Evolutionary conservation across 1,140 invertebrate species (phyloP).

Genomic region (Dinothrombium tinctorium): DNA sequence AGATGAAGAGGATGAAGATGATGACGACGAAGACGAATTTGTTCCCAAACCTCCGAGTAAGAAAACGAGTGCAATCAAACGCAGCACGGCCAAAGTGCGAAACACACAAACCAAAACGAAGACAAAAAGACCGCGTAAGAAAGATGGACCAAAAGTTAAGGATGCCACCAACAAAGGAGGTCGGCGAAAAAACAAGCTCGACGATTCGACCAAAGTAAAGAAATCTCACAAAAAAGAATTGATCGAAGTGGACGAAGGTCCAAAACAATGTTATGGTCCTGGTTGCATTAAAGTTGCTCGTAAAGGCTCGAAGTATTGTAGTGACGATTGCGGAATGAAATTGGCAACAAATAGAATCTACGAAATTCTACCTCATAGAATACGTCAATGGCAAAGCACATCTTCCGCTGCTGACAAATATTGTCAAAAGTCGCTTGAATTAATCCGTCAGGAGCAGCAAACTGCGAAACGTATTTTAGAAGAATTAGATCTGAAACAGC

Average conservation of each 20-base stretch:
- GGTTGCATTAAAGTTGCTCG: slow-evolving; percentile 50
- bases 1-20: slow-evolving; percentile 6
- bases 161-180: too few species aligned
- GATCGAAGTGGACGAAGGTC: slow-evolving; percentile 5
- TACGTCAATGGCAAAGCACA: slow-evolving; percentile 83
- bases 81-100: not conserved
- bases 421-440: slow-evolving; percentile 55
- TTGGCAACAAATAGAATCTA: slow-evolving; percentile 44
- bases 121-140: not conserved
- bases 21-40: slow-evolving; percentile 9
- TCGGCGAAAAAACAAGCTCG: slow-evolving; percentile 4
- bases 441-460: slow-evolving; percentile 45
- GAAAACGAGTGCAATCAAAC: not conserved
- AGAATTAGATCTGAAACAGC: slow-evolving; percentile 46
- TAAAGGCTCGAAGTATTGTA: slow-evolving; percentile 78
- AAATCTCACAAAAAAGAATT: slow-evolving; percentile 10
- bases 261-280: slow-evolving; percentile 66
- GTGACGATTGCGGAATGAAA: slow-evolving; percentile 70
- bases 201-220: slow-evolving; percentile 8
- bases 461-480: slow-evolving; percentile 25
- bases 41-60: not conserved
- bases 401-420: slow-evolving; percentile 60
- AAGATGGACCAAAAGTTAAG: not conserved
- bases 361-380: slow-evolving; percentile 59
- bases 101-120: slow-evolving; percentile 2